Evolutionary conservation across 2,113 vertebrate genomes (phyloP).

Genomic region (Catagonus wagneri): DNA sequence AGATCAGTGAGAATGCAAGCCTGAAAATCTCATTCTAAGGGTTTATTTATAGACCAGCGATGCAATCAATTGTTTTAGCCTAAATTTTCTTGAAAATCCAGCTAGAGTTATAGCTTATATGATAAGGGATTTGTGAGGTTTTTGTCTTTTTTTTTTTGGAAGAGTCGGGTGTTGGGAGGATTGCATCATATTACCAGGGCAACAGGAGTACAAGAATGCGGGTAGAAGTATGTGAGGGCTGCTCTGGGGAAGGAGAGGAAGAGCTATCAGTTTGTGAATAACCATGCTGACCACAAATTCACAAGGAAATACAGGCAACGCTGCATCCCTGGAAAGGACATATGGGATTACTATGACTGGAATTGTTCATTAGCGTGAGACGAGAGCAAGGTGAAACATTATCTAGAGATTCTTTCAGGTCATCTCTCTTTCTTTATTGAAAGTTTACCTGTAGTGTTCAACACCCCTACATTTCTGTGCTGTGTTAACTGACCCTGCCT

Average conservation of each 20-base stretch:
- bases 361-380: neutral
- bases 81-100: neutral
- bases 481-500: neutral
- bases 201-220: too few species aligned
- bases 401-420: neutral
- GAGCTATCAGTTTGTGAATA: neutral
- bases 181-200: neutral
- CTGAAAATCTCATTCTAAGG: neutral
- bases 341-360: neutral
- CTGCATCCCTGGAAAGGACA: neutral
- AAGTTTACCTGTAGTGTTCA: neutral
- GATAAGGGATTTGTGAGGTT: neutral
- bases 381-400: neutral
- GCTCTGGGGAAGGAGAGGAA: neutral
- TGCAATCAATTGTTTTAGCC: neutral
- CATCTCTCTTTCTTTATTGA: neutral
- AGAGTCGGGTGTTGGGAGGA: accelerated
- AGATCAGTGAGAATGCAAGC: neutral
- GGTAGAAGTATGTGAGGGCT: neutral
- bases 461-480: neutral
- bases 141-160: neutral
- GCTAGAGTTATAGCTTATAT: neutral
- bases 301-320: neutral
- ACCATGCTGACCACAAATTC: neutral
- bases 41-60: neutral